Conservation (phyloP, 2,888 invertebrate species). For the Drosophila kuntzei region DNA sequence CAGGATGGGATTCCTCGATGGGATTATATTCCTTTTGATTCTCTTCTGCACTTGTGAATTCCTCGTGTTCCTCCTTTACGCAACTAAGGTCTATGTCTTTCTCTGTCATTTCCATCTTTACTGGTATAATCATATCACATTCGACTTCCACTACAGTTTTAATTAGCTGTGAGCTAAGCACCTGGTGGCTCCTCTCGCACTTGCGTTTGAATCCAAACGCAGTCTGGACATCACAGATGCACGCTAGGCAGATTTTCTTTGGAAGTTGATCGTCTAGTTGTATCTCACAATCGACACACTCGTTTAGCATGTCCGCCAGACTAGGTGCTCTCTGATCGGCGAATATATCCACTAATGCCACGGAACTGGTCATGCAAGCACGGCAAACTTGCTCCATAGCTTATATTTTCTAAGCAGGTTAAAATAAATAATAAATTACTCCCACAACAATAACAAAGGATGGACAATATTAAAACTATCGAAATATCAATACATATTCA, state of each 20-base stretch:
- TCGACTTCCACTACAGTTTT: neutral
- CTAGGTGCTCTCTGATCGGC: slow-evolving; percentile 34
- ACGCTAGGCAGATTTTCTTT: slow-evolving; percentile 33
- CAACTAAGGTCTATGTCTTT: neutral
- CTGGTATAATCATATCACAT: neutral
- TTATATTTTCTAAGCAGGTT: neutral
- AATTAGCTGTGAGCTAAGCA: slow-evolving; percentile 13
- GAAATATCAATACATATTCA: slow-evolving; percentile 3
- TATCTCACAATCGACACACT: slow-evolving; percentile 35
- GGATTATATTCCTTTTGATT: neutral
- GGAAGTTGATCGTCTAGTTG: slow-evolving; percentile 33
- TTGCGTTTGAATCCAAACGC: slow-evolving; percentile 47
- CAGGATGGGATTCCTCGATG: neutral
- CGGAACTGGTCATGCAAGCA: slow-evolving; percentile 43
- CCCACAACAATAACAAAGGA: slow-evolving; percentile 24
- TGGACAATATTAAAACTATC: slow-evolving; percentile 8
- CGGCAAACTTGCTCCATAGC: slow-evolving; percentile 44
- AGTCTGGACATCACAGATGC: slow-evolving; percentile 39
- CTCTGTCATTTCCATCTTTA: slow-evolving; percentile 6
- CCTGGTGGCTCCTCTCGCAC: slow-evolving; percentile 35
- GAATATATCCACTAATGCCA: slow-evolving; percentile 45
- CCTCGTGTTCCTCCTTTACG: slow-evolving; percentile 2
- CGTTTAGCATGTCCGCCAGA: slow-evolving; percentile 33
- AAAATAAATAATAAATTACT: slow-evolving; percentile 4
- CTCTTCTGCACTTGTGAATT: neutral